These are phyloP conservation scores for Lepidurus packardi DNA, from an alignment of 1,140 invertebrate species.

Conservation along the genomic window DNA sequence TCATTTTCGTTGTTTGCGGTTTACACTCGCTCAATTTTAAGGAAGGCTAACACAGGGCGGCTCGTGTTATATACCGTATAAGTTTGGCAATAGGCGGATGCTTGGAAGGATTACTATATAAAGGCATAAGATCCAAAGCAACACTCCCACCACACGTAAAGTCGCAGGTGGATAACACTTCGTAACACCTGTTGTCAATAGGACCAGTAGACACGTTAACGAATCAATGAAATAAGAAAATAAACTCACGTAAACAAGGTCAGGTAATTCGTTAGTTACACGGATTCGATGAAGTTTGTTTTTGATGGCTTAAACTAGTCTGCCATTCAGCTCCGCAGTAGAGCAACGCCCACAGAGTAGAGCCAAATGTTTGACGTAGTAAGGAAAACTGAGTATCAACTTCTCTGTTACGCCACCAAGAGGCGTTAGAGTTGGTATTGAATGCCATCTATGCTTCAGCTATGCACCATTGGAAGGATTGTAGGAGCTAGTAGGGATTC, in stretches of 20 bases:
- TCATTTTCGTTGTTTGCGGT: constrained; percentile 48
- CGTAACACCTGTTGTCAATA: not conserved
- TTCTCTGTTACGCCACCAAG: too few species aligned
- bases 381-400: not conserved
- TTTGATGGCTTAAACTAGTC: not conserved
- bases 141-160: not conserved
- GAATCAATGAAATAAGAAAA: not conserved
- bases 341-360: not conserved
- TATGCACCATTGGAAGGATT: too few species aligned
- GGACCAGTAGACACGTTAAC: not conserved
- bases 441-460: too few species aligned
- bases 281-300: not conserved
- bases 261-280: not conserved
- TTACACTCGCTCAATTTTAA: not conserved
- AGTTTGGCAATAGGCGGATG: not conserved
- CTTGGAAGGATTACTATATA: constrained; percentile 14
- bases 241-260: not conserved
- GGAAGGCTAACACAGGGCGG: not conserved
- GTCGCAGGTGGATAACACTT: not conserved
- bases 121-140: not conserved
- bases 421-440: too few species aligned
- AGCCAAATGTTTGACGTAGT: not conserved
- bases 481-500: too few species aligned
- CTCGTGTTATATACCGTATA: not conserved
- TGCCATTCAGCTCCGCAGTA: not conserved